These are phyloP conservation scores for Caenorhabditis remanei DNA, from an alignment of 1,140 invertebrate genomes.

Conservation along the genomic window DNA sequence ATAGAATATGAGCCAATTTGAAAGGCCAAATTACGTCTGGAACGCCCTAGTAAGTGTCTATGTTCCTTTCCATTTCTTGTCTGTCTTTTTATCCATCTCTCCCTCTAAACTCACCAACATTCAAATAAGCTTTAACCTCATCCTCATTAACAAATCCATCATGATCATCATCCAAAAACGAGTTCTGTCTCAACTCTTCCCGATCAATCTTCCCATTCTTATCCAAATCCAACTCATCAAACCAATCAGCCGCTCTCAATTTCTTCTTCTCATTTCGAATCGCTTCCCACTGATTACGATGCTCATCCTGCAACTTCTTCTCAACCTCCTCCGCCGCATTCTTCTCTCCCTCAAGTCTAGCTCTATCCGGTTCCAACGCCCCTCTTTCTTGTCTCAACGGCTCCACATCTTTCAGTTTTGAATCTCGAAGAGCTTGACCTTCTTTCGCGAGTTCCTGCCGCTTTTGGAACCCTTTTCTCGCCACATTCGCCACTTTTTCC, in stretches of 20 bases:
- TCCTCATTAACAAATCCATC: slow-evolving; percentile 89
- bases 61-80: too few species aligned
- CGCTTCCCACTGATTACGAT: slow-evolving; percentile 77
- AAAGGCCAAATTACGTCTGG: too few species aligned
- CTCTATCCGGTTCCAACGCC: slow-evolving; percentile 71
- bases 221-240: slow-evolving; percentile 85
- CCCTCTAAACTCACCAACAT: slow-evolving; percentile 66
- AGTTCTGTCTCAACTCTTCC: slow-evolving; percentile 85
- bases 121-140: slow-evolving; percentile 83
- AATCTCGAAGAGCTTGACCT: slow-evolving; percentile 80
- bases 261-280: slow-evolving; percentile 77
- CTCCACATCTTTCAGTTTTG: slow-evolving; percentile 61
- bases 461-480: slow-evolving; percentile 84
- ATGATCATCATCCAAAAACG: slow-evolving; percentile 88
- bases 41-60: too few species aligned
- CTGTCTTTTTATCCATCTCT: background rate
- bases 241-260: slow-evolving; percentile 83
- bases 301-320: slow-evolving; percentile 80
- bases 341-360: slow-evolving; percentile 82
- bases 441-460: slow-evolving; percentile 85
- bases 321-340: slow-evolving; percentile 82
- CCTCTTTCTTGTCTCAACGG: slow-evolving; percentile 67
- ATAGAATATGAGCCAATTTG: too few species aligned
- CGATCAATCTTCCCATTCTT: slow-evolving; percentile 81
- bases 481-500: slow-evolving; percentile 70